Evolutionary conservation across 2,888 invertebrate species (phyloP), one percentile per base, ranked within the genome.

Genomic region (Dysmachus trigonus): DNA sequence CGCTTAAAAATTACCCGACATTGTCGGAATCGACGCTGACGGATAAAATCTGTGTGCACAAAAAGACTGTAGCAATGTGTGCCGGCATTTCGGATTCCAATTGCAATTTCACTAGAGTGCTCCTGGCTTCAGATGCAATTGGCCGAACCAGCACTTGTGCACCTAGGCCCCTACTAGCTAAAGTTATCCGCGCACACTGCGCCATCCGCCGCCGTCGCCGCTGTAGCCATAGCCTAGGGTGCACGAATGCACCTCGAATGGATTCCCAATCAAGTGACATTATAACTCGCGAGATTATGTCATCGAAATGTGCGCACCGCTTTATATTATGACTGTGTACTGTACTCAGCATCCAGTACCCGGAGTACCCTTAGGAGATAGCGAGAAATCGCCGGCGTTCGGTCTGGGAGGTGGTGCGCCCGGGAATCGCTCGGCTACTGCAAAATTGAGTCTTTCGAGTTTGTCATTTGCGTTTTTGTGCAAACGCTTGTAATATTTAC

Each of bases 1-100:
- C 83, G 72, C 77, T 87, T 85, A 87, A 86, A 87, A 87, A 87
- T 87, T 87, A 86, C 86, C 72, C 86, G 86, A 87, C 87, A 87
- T 86, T 87, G 86, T 87, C 74, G 87, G 81, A 81, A 81, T 81
- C 81, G 81, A 85, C 83, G 87, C 85, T 87, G 86, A 87, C 85
- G 86, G 87, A 87, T 87, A 87, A 87, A 85, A 87, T 87, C 87
- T 87, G 47, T 85, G 30, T 62, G 51, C 53, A 76, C n/a, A 81
- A 53, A 53, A 62, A 85, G 73, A 18, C 35, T 73, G n/a, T 62
- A 35, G 35, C 76, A 86, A 81, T 85, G 86, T 86, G 87, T 85
- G 71, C 83, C 86, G 79, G 85, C 81, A 76, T 86, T 87, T 87
- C 35, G 77, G 76, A 87, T 51, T 62, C 62, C 81, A 53, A 81